Base-by-base conservation (phyloP, 1,140 invertebrate species). In the Hestina assimilis region DNA sequence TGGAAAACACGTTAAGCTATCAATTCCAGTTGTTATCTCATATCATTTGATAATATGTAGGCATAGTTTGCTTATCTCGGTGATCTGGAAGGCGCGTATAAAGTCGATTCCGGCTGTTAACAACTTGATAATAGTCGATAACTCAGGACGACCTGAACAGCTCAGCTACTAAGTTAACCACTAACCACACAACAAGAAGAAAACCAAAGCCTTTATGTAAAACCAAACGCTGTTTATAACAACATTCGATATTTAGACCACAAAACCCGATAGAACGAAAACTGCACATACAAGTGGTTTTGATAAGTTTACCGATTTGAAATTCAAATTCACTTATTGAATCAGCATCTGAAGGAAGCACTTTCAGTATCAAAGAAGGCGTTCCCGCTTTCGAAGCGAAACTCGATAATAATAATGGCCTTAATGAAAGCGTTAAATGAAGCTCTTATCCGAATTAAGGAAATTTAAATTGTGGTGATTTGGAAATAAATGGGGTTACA, bases 291-390 rank as follows among this genome's bases (percentile, higher is more conserved):
- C 33, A 38, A 17, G 15, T 33, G 35, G 17, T 19, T 40, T 40
- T 14, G 35, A 33, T 17, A 48, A 26, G 29, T 19, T 26, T 33
- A 15, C 11, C 45, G 33, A 48, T 35, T 48, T 48, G 45, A 48
- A 48, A 33, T 48, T 48, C 45, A 48, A 48, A 48, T 48, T 48
- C 45, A 48, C 29, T 48, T 48, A 48, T 48, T 33, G 42, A 45
- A 45, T 45, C 42, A 29, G 45, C 19, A 19, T 24, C 24, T 38
- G 11, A 20, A 19, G 45, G 19, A 33, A 35, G 43, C 43, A 31
- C 43, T 47, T n/a, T 46, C 31, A 11, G n/a, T 35, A 21, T 48
- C 29, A 48, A 48, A 48, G 45, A 35, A 48, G 21, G 28, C 45
- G 29, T 9, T 38, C 9, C 11, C 17, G 43, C 29, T 48, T 19